Base-by-base conservation (phyloP, 2,113 vertebrate species). In the Abramis brama region DNA sequence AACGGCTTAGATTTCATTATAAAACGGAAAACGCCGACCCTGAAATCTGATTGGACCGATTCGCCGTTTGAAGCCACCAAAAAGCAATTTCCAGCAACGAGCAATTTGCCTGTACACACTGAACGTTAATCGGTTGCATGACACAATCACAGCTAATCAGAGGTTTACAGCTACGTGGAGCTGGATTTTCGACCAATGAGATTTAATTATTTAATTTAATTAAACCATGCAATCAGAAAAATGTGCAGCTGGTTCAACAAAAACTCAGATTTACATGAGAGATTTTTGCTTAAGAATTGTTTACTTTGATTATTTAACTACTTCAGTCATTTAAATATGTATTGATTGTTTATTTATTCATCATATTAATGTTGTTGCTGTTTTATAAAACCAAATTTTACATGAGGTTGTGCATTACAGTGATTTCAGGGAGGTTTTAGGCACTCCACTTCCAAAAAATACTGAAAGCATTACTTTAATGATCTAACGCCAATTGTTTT, bases 1-100 rank as follows among this genome's bases (percentile, higher is more conserved):
- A 81, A 81, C 12, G 27, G 75, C 75, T 33, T 55, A 30, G 5
- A 55, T 77, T 77, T 77, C 3, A 77, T 77, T 77, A 50, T 30
- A 55, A 52, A 55, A 75, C 3, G 6, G 6, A 50, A 47, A 75
- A 45, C 43, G 43, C 71, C 12, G n/a, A 25, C 71, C 43, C 71
- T 50, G 25, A 47, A 47, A 39, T 71, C 33, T 71, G 68, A 71
- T 43, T 71, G 68, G 68, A 71, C 68, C 19, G 2, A 2, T 23
- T 23, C 9, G 9, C 33, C 21, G 9, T 71, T 23, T 4, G 7
- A 71, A 43, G 68, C 36, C 33, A 71, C 33, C 73, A 15, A 75
- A 47, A 43, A 75, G 39, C 45, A 75, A 27, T 50, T 75, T 75
- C 6, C 43, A 75, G 23, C 13, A 36, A 71, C 68, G 23, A 23